Evolutionary conservation across 2,888 invertebrate species (phyloP).

Genomic region (Philereme transversata): DNA sequence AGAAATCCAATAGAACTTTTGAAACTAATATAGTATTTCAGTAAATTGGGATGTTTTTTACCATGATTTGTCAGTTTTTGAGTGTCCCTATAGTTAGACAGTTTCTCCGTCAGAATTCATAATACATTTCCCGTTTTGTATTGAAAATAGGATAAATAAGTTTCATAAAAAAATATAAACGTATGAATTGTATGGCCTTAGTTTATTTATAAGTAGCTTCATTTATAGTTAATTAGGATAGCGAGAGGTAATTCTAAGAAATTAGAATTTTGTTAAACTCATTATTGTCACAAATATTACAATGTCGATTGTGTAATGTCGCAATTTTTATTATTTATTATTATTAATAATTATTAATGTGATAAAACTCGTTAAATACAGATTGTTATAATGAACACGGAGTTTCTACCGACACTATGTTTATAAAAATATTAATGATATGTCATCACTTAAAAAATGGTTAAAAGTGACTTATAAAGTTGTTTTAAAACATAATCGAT

Average conservation of each 20-base stretch:
- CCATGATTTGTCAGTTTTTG: too few relatives aligned
- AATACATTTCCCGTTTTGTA: too few relatives aligned
- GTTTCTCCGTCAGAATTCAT: too few relatives aligned
- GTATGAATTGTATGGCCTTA: conserved; percentile 5
- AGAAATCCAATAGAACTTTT: neutral
- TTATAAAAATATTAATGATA: neutral
- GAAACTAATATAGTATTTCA: neutral
- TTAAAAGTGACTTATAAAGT: conserved; percentile 9
- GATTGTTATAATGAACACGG: neutral
- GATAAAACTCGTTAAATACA: conserved; percentile 25
- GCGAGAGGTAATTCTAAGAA: conserved; percentile 1
- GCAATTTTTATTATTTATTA: conserved; percentile 16
- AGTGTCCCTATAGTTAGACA: too few relatives aligned
- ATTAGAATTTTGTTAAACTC: conserved; percentile 6
- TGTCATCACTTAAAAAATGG: neutral
- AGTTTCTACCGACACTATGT: neutral
- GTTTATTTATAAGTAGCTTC: conserved; percentile 33
- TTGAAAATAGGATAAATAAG: neutral
- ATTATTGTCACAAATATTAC: conserved; percentile 6
- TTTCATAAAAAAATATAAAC: neutral
- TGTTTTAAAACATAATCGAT: conserved; percentile 16
- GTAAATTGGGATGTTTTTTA: too few relatives aligned
- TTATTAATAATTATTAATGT: conserved; percentile 29
- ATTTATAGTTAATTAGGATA: conserved; percentile 23
- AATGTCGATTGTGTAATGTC: conserved; percentile 24